phyloP scores from a whole-genome alignment of 2,888 invertebrate species.

The Microplitis manilae region DNA sequence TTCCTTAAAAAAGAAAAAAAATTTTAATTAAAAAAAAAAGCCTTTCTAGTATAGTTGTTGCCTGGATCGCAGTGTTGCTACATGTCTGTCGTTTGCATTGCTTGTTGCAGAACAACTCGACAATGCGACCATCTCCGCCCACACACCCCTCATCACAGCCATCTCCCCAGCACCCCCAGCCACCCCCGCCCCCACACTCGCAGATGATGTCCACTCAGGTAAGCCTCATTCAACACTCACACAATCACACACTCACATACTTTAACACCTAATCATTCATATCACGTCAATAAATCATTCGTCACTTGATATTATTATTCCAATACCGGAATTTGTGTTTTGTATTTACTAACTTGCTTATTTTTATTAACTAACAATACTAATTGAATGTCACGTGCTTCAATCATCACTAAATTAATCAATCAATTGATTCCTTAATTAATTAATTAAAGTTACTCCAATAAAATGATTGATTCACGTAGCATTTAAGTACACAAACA shows the following conservation, averaged over 20 bases:
- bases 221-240: slow-evolving; percentile 66
- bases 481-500: slow-evolving; percentile 38
- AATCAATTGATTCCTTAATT: neutral
- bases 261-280: slow-evolving; percentile 40
- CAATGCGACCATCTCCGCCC: slow-evolving; percentile 87
- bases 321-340: slow-evolving; percentile 2
- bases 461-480: slow-evolving; percentile 39
- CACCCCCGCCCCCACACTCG: slow-evolving; percentile 83
- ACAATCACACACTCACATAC: slow-evolving; percentile 48
- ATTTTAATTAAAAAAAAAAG: slow-evolving; percentile 36
- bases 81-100: slow-evolving; percentile 72
- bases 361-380: slow-evolving; percentile 1
- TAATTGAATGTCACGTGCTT: neutral
- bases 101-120: slow-evolving; percentile 80
- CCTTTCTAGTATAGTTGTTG: slow-evolving; percentile 67
- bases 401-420: slow-evolving; percentile 1
- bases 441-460: slow-evolving; percentile 8
- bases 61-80: slow-evolving; percentile 72
- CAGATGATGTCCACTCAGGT: slow-evolving; percentile 86
- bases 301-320: slow-evolving; percentile 16
- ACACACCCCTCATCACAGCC: slow-evolving; percentile 93
- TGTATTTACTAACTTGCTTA: slow-evolving; percentile 33
- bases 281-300: slow-evolving; percentile 16
- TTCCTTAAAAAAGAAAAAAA: slow-evolving; percentile 18
- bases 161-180: slow-evolving; percentile 86